phyloP scores from a whole-genome alignment of 2,113 vertebrate genomes.

The Electrona antarctica region DNA sequence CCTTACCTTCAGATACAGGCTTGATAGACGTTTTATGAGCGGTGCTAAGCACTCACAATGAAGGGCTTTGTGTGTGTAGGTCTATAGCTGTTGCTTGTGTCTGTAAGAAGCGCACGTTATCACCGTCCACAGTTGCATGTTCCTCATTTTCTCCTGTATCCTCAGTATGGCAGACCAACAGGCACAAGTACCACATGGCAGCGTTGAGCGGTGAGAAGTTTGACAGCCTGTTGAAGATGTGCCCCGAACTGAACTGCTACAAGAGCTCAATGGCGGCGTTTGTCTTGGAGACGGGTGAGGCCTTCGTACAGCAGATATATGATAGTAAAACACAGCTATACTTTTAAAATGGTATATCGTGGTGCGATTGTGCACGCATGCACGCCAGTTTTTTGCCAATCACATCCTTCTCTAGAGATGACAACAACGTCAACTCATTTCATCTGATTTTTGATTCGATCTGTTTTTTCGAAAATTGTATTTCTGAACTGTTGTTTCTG shows the following conservation, averaged over 20 bases:
- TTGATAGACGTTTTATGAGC: too few relatives aligned
- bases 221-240: constrained; percentile 74
- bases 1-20: too few relatives aligned
- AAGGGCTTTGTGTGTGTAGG: too few relatives aligned
- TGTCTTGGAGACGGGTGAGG: constrained; percentile 83
- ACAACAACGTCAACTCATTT: not conserved
- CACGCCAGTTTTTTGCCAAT: not conserved
- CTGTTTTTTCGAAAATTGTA: too few relatives aligned
- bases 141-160: constrained; percentile 15
- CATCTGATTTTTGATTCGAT: too few relatives aligned
- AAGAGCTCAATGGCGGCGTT: constrained; percentile 84
- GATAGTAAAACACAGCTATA: not conserved
- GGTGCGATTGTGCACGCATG: not conserved
- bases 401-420: not conserved
- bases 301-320: not conserved
- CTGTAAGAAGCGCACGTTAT: too few relatives aligned
- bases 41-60: too few relatives aligned
- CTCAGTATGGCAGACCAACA: constrained; percentile 62
- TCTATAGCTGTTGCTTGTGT: too few relatives aligned
- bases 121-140: constrained; percentile 67
- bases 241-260: constrained; percentile 68
- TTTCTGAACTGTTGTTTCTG: too few relatives aligned
- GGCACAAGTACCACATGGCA: constrained; percentile 80
- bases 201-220: constrained; percentile 78
- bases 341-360: not conserved